Base-by-base conservation (phyloP, 2,888 invertebrate species). In the Pseudococcus viburni region DNA sequence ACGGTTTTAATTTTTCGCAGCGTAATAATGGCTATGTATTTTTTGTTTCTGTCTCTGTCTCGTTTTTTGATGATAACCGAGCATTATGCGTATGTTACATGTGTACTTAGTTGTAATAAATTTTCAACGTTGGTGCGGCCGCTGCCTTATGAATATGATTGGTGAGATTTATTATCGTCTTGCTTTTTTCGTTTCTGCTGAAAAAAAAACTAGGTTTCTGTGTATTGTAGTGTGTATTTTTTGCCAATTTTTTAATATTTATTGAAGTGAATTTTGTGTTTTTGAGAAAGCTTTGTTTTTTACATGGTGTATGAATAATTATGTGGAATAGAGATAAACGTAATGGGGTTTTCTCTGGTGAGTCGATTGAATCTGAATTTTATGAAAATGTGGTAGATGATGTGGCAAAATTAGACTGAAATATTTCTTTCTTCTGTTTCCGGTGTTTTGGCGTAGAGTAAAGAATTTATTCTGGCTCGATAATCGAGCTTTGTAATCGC, bases 111-210 rank as follows among this genome's bases (percentile, higher is more conserved):
- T 68, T 26, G 68, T 68, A 55, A 55, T 68, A 26, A 68, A 68
- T 68, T 68, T 68, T 68, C 68, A 4, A 68, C 9, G 26, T 26
- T 22, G 68, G 26, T 68, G 68, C 26, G 68, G 11, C 26, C 68
- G 68, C 26, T 22, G 11, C 26, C 68, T 26, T 11, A 68, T 68
- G 68, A 68, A 68, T 22, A 68, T 68, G 68, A 68, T 68, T 15
- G 68, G 68, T 68, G 68, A 68, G 68, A 68, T 68, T 68, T 68
- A 68, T 68, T 68, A 68, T 68, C 7, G 68, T 15, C 22, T 68
- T 68, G 19, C 1, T 22, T 12, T 68, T 26, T 12, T 26, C 22
- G 26, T 12, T n/a, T n/a, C 0, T 51, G 0, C 48, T 15, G 11
- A 42, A 42, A 7, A 42, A 51, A 42, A 42, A 42, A 42, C 9